phyloP scores from a whole-genome alignment of 2,797 vertebrate genomes.

The Lerista edwardsae region DNA sequence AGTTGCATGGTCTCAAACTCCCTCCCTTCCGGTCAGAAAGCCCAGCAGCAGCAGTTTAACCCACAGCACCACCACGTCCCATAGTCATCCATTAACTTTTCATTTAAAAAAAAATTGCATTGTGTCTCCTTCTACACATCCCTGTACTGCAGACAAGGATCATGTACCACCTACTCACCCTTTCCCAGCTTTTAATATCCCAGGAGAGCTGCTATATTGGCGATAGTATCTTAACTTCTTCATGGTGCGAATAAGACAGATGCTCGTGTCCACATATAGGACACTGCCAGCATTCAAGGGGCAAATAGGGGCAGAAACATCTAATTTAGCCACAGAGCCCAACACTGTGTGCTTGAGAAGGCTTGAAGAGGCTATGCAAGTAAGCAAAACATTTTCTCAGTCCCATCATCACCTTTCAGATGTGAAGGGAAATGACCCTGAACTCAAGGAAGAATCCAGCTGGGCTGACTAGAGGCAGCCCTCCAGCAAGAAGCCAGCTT shows the following conservation, averaged over 20 bases:
- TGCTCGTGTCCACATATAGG: not conserved
- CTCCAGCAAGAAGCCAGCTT: not conserved
- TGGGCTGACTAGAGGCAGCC: not conserved
- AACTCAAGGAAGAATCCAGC: not conserved
- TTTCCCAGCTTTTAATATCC: not conserved
- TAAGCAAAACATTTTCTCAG: not conserved
- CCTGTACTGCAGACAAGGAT: not conserved
- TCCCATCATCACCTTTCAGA: not conserved
- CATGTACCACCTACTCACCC: not conserved
- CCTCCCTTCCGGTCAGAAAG: no score
- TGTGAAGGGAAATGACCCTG: conserved; percentile 11
- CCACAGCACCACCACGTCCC: no score
- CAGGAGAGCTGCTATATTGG: not conserved
- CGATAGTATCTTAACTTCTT: not conserved
- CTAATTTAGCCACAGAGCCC: not conserved
- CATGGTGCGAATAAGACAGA: not conserved
- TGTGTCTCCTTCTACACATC: not conserved
- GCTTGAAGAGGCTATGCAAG: not conserved
- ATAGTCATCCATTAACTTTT: not conserved
- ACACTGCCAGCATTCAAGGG: not conserved
- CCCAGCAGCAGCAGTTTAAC: no score
- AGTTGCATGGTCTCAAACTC: no score
- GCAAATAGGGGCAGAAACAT: not conserved
- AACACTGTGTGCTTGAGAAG: not conserved
- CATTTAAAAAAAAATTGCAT: not conserved